Conservation (phyloP, 2,113 vertebrate species). For the Caranx melampygus region DNA sequence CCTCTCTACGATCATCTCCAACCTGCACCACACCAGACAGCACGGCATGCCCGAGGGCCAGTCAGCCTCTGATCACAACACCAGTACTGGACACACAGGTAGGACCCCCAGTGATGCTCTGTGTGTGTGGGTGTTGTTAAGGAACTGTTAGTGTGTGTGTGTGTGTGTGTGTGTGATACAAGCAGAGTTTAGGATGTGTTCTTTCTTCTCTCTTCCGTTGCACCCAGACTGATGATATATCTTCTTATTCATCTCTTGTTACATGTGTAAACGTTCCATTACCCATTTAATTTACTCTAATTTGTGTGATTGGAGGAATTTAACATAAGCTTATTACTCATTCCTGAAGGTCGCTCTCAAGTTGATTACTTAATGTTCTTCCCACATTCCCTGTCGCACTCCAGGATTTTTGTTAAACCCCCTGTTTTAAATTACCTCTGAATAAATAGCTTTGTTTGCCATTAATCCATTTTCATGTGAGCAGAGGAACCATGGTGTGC, state of each 20-base stretch:
- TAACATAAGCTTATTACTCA: slow-evolving; percentile 81
- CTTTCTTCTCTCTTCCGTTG: slow-evolving; percentile 32
- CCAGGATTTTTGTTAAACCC: slow-evolving; percentile 77
- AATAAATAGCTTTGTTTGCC: slow-evolving; percentile 85
- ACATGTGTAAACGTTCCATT: slow-evolving; percentile 66
- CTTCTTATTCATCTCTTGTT: slow-evolving; percentile 40
- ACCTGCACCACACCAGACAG: slow-evolving; percentile 92
- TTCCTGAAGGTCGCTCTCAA: slow-evolving; percentile 79
- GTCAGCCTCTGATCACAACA: slow-evolving; percentile 89
- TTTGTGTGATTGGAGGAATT: slow-evolving; percentile 80
- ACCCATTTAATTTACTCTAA: slow-evolving; percentile 76
- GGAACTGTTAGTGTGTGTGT: neutral
- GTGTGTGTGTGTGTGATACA: neutral
- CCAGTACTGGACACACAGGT: slow-evolving; percentile 91
- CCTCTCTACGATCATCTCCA: slow-evolving; percentile 96
- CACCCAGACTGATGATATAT: slow-evolving; percentile 26
- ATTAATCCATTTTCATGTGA: slow-evolving; percentile 80
- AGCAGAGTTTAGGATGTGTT: neutral
- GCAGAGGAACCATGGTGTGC: slow-evolving; percentile 71
- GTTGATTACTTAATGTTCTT: slow-evolving; percentile 83
- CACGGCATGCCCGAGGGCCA: slow-evolving; percentile 96
- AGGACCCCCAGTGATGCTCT: slow-evolving; percentile 67
- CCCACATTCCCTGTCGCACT: slow-evolving; percentile 73
- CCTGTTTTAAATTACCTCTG: slow-evolving; percentile 78
- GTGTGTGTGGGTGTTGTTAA: slow-evolving; percentile 1